These are phyloP conservation scores for Drosophila fulvimacula DNA, from an alignment of 2,888 invertebrate species.

Conservation along the genomic window DNA sequence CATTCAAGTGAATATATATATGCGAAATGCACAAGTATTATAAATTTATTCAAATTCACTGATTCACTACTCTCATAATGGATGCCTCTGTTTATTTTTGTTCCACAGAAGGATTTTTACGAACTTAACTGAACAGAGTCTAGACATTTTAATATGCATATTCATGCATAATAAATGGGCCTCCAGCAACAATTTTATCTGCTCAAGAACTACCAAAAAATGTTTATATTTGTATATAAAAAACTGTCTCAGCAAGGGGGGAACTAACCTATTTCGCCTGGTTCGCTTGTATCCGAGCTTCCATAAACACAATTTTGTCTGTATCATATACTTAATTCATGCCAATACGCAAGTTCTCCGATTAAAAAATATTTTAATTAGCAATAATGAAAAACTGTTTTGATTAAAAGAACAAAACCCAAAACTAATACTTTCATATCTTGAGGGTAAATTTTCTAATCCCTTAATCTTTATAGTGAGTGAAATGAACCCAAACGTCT, in stretches of 20 bases:
- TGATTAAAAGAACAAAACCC: not conserved
- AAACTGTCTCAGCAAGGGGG: no score
- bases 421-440: not conserved
- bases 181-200: not conserved
- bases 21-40: constrained; percentile 8
- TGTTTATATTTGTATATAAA: not conserved
- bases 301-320: no score
- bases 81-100: not conserved
- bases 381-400: not conserved
- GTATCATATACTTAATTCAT: no score
- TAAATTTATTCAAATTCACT: constrained; percentile 19
- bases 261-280: no score
- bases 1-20: not conserved
- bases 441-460: no score
- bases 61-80: not conserved
- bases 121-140: not conserved
- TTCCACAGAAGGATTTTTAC: no score
- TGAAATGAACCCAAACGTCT: no score
- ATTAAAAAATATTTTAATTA: no score
- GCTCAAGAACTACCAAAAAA: not conserved
- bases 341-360: no score
- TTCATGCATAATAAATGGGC: not conserved
- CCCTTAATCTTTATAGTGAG: no score
- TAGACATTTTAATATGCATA: not conserved
- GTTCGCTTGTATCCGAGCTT: no score